Conservation (phyloP, 64 coral and sea anemone species). For the Anthopleura sola region DNA sequence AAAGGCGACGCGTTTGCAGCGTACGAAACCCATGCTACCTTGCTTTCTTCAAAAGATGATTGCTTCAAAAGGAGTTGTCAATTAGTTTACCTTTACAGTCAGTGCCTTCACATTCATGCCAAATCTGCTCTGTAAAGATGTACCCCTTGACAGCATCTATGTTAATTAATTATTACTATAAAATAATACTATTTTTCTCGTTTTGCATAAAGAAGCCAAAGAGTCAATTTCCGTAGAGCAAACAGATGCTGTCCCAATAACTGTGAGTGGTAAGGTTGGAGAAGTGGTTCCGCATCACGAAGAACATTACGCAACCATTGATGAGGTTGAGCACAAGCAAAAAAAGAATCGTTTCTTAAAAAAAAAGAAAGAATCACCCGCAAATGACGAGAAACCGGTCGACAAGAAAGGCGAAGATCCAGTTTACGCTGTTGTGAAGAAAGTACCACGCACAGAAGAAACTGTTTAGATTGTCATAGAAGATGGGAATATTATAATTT, state of each 20-base stretch:
- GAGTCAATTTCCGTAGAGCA: background rate
- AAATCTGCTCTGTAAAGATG: too few species aligned
- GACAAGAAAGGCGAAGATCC: background rate
- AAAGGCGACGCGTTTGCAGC: too few species aligned
- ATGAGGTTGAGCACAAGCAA: background rate
- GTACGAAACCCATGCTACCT: too few species aligned
- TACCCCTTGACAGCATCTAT: too few species aligned
- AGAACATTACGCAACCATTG: background rate
- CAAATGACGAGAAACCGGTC: background rate
- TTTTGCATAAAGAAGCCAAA: background rate
- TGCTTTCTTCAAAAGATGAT: too few species aligned
- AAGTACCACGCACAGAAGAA: background rate
- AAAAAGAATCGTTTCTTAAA: too few species aligned
- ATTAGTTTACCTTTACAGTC: too few species aligned
- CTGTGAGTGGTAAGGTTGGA: background rate
- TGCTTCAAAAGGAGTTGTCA: too few species aligned
- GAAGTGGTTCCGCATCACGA: background rate
- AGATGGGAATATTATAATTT: too few species aligned
- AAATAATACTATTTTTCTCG: background rate
- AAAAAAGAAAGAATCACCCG: background rate
- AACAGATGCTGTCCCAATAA: background rate
- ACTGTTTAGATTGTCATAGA: background rate
- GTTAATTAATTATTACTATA: too few species aligned
- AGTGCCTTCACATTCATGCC: too few species aligned
- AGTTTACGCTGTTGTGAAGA: constrained; percentile 11